Base-by-base conservation (phyloP, 1,140 invertebrate species). In the Metaphire vulgaris region DNA sequence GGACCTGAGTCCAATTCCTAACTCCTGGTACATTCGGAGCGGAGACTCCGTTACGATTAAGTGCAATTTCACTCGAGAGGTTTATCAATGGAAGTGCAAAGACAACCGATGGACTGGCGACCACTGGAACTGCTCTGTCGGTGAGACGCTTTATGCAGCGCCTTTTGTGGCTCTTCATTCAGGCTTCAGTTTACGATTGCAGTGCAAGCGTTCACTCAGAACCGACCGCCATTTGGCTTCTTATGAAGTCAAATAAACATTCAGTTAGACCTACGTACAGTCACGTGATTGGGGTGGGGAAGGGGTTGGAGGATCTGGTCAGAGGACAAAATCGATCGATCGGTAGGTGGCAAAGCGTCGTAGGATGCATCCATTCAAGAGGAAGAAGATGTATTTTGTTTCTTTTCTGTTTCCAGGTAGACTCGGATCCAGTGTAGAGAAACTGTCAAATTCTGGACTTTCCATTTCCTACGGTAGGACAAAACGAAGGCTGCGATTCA, bases 21-120 rank as follows among this genome's bases (percentile, higher is more conserved):
- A 72, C 32, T 33, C 32, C 28, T 72, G 70, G 70, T 72, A 32
- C 26, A 12, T 29, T 28, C 70, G 70, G 32, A 72, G 32, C 32
- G n/a, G 32, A 2, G n/a, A 72, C 30, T 32, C 32, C 0, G 28
- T 34, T 29, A 72, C 70, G 30, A 33, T n/a, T 21, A 34, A 34
- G 16, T 72, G 70, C 26, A 32, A 33, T 14, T n/a, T 33, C 30
- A 33, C 2, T 15, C 26, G 32, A 1, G 70, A 72, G 2, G 32
- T 34, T 14, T 72, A 26, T 26, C 28, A 12, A n/a, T 34, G 32
- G 70, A 72, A 32, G 2, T 72, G 70, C 30, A 72, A 12, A 6
- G 70, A 34, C 32, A 32, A 34, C 1, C 12, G 41, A 34, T 72
- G 70, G 70, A 32, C 30, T 16, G 70, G 70, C 2, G 32, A 72